A percentile compares a stretch with the other conserved stretches of the same genome.
phyloP scores from a whole-genome alignment of 2,113 vertebrate species.

The Cathartes aura region DNA sequence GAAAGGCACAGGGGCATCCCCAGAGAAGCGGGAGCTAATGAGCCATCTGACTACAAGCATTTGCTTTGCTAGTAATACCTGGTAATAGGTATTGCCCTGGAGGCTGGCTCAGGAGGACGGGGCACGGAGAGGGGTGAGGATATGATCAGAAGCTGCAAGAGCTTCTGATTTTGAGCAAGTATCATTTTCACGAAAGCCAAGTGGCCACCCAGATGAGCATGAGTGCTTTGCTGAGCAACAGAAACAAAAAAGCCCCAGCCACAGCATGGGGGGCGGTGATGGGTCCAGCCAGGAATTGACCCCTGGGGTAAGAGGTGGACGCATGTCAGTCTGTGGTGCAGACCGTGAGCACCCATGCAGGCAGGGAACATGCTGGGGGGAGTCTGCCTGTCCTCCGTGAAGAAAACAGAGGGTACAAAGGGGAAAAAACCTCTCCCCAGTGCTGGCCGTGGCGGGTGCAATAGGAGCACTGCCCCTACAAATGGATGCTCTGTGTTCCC shows the following conservation, averaged over 20 bases:
- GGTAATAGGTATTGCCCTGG: background rate
- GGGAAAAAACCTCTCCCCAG: background rate
- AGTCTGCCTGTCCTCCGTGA: background rate
- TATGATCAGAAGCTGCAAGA: background rate
- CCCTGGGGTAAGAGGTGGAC: background rate
- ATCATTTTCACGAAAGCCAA: background rate
- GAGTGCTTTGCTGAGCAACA: background rate
- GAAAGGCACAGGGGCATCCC: background rate
- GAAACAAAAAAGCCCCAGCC: background rate
- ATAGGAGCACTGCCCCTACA: background rate
- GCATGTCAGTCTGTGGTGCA: background rate
- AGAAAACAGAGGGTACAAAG: background rate
- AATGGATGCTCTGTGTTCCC: background rate
- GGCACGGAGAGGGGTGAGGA: background rate
- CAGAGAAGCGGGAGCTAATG: background rate
- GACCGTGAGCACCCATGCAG: background rate
- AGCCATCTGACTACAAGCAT: background rate
- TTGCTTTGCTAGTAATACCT: constrained; percentile 4
- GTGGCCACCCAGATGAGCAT: background rate
- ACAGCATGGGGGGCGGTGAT: background rate
- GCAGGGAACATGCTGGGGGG: accelerated
- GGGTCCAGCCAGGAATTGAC: background rate
- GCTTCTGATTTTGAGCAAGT: background rate
- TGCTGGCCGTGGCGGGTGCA: background rate
- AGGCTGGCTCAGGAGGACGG: background rate